Evolutionary conservation across 2,888 invertebrate genomes (phyloP), one percentile per base, ranked within the genome.

Genomic region (Dryocosmus kuriphilus): DNA sequence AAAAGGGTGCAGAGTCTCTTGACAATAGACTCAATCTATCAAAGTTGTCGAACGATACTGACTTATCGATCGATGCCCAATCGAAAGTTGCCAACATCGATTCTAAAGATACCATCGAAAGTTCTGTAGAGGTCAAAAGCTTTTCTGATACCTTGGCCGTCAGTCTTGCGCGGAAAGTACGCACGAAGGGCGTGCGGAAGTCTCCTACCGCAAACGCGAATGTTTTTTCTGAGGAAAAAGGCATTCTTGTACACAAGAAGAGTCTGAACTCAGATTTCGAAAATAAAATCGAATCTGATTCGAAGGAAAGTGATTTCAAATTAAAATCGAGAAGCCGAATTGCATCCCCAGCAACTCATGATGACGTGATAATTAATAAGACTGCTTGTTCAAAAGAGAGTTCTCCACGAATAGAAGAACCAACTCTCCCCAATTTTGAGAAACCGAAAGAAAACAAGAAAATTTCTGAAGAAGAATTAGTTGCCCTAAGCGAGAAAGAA

Each of bases 41-140:
- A 76, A 62, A 71, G 24, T 63, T 80, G 77, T 80, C 77, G 77
- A 83, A 77, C 78, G 79, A 78, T 77, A 63, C 63, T 63, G 78
- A 32, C 73, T 73, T 57, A 67, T 75, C 74, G 63, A 77, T 77
- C 67, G 76, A 80, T 71, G 46, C 16, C 24, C 14, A 73, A 65
- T 27, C 75, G 77, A 77, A 82, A 83, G 74, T 63, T 74, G 74
- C 75, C 79, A 85, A 84, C 79, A 81, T 80, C 81, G 77, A 78
- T 82, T 81, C 86, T 86, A 87, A 86, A 87, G 86, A 87, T 87
- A 86, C 76, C 82, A 76, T 80, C 80, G 82, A 86, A 83, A 83
- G 85, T 83, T 83, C 83, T 67, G 76, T 80, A 77, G 84, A 83
- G 86, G 85, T 84, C 86, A 84, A 81, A 83, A 85, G 83, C 85